Evolutionary conservation across 2,888 invertebrate genomes (phyloP).

Genomic region (Nomada ruficornis): DNA sequence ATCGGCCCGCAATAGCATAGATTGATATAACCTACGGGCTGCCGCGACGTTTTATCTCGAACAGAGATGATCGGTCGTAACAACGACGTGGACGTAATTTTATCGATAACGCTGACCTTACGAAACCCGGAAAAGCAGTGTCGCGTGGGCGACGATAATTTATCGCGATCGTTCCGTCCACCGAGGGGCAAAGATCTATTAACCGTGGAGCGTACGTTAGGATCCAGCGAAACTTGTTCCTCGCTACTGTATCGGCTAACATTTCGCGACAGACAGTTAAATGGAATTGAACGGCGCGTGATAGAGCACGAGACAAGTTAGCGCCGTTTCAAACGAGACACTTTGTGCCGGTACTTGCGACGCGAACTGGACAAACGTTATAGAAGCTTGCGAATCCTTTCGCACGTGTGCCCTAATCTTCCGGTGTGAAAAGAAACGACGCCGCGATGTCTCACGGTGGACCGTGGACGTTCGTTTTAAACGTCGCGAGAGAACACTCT

Average conservation of each 20-base stretch:
- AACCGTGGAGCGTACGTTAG: slow-evolving; percentile 27
- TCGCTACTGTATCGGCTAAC: slow-evolving; percentile 33
- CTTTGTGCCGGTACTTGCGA: too few species aligned
- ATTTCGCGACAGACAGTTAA: neutral
- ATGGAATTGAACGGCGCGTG: neutral
- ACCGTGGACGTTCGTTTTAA: too few species aligned
- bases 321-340: too few species aligned
- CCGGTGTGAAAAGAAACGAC: too few species aligned
- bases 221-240: slow-evolving; percentile 33
- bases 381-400: too few species aligned
- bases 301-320: neutral
- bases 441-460: too few species aligned
- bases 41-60: neutral
- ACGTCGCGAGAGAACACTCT: too few species aligned
- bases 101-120: slow-evolving; percentile 64
- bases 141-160: slow-evolving; percentile 70
- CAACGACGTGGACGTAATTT: slow-evolving; percentile 48
- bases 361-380: too few species aligned
- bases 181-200: slow-evolving; percentile 46
- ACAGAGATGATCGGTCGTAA: slow-evolving; percentile 11
- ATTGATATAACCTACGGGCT: neutral
- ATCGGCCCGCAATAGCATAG: neutral
- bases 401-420: too few species aligned
- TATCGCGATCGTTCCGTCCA: slow-evolving; percentile 58
- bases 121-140: slow-evolving; percentile 64